Percentiles rank a stretch among this genome's conserved stretches.
These are phyloP conservation scores for Protobothrops flavoviridis DNA, from an alignment of 2,113 vertebrate genomes.

Conservation along the genomic window DNA sequence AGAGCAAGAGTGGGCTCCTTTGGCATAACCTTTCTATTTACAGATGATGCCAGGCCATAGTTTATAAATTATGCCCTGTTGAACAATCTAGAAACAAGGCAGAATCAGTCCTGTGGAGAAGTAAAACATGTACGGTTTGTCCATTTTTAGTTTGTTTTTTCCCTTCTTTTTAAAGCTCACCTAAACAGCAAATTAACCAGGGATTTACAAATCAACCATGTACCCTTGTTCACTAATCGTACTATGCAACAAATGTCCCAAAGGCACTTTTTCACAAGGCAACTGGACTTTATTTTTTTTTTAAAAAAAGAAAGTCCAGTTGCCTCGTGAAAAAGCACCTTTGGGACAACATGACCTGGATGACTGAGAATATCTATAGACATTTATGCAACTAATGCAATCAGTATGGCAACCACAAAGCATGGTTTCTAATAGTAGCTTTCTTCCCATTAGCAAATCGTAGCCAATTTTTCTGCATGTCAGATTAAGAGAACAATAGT, in stretches of 20 bases:
- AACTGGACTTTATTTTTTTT: too few species aligned
- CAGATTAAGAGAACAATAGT: not conserved
- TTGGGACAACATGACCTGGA: too few species aligned
- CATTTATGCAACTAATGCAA: not conserved
- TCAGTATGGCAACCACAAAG: not conserved
- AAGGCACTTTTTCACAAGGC: too few species aligned
- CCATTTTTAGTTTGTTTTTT: not conserved
- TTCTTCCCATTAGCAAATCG: not conserved
- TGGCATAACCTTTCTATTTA: not conserved
- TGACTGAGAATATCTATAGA: too few species aligned
- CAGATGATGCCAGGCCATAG: not conserved
- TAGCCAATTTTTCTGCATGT: not conserved
- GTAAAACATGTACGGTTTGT: not conserved
- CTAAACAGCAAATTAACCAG: not conserved
- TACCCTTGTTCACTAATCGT: not conserved
- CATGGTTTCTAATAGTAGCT: not conserved
- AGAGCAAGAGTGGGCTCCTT: not conserved
- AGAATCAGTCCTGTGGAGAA: not conserved
- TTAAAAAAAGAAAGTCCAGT: too few species aligned
- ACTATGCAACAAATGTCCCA: not conserved
- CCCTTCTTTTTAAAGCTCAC: not conserved
- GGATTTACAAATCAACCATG: not conserved
- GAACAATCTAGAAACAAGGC: not conserved
- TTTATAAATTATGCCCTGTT: not conserved
- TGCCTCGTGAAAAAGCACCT: too few species aligned